Percentiles rank a stretch among this genome's conserved stretches.
Conservation (phyloP, 92 coral and sea anemone species). For the Pocillopora meandrina region DNA sequence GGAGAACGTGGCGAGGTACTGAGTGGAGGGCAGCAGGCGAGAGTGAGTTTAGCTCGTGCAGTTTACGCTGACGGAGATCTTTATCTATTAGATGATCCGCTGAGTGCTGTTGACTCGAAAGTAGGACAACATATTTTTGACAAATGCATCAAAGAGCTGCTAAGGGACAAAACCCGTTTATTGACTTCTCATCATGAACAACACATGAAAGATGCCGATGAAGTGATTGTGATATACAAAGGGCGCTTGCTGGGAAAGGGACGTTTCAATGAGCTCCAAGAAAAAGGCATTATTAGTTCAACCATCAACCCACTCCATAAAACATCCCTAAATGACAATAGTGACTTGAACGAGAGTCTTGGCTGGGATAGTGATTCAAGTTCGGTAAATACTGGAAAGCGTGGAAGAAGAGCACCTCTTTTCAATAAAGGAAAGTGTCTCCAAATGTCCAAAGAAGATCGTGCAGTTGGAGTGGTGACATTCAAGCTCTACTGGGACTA, state of each 20-base stretch:
- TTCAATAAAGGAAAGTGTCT: background rate
- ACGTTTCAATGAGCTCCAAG: background rate
- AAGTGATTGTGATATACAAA: background rate
- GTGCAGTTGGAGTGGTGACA: background rate
- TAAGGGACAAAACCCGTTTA: background rate
- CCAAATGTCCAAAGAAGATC: background rate
- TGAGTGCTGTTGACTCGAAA: constrained; percentile 14
- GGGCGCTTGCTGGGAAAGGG: background rate
- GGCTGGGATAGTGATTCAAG: background rate
- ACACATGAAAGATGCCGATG: no score
- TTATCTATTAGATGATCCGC: no score
- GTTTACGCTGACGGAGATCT: no score
- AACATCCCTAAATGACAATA: background rate
- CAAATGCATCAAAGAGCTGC: background rate
- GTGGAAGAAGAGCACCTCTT: background rate
- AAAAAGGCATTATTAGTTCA: background rate
- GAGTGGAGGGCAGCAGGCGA: background rate
- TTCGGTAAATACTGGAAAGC: background rate
- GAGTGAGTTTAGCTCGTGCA: background rate
- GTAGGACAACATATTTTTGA: constrained; percentile 4
- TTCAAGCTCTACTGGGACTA: background rate
- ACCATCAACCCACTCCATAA: background rate
- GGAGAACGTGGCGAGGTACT: no score
- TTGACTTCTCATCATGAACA: background rate
- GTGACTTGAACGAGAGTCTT: no score